Evolutionary conservation across 2,888 invertebrate species (phyloP), one percentile per base, ranked within the genome.

Genomic region (Drosophila affinis): DNA sequence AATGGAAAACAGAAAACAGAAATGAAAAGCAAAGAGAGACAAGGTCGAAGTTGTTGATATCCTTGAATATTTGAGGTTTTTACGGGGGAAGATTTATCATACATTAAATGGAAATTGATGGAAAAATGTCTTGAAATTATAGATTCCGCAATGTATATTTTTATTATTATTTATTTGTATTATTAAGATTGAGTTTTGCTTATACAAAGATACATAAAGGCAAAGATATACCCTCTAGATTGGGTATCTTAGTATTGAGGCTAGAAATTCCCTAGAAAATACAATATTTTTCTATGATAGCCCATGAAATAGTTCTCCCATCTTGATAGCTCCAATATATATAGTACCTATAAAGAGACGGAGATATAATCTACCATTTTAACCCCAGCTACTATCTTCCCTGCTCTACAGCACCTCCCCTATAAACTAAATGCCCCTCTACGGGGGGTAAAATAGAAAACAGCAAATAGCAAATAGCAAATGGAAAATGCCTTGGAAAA

Each of bases 1-100:
- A 24, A 24, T 24, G 70, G 53, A 72, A 67, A 60, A 18, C 44
- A 52, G 52, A 60, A 72, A 67, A 57, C 53, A 58, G 47, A 45
- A 51, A 54, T 14, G 3, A 27, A 45, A 56, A 18, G 0, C 27
- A 46, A n/a, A 55, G 21, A 27, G 12, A 32, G 47, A 12, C 7
- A 53, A 56, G 24, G n/a, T 39, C 39, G 39, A 14, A 7, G 39
- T n/a, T 0, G n/a, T n/a, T 6, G n/a, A n/a, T 39, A n/a, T 14
- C 6, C 39, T 39, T n/a, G 39, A n/a, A n/a, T 7, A n/a, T 7
- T n/a, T 2, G 3, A 3, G 12, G 0, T 0, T 14, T 0, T 39
- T 39, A 3, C 14, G 1, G 12, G 39, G 39, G 39, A 14, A 39
- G 14, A 39, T 14, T 39, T 39, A 5, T 12, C 3, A 5, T 3